Base-by-base conservation (phyloP, 2,797 vertebrate genomes). In the Enteromius treurensis region DNA sequence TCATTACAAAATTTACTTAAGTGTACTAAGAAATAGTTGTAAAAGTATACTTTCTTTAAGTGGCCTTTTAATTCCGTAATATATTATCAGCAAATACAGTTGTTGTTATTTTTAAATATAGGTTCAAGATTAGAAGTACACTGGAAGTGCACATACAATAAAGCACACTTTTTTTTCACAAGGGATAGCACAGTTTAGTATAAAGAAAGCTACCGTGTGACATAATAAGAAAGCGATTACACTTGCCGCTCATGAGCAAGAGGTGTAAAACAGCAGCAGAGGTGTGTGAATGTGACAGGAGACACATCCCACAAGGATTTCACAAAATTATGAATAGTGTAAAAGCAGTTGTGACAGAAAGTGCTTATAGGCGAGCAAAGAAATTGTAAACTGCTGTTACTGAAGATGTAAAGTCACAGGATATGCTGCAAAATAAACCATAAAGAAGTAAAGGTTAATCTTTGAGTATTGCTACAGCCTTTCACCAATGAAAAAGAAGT, bases 391-490 rank as follows among this genome's bases (percentile, higher is more conserved):
- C 58, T 71, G 26, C 37, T 7, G 37, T 47, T 71, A 47, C 37
- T 34, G 42, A 74, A 75, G 60, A 58, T 81, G 58, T 65, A 53
- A 67, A 23, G 40, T 64, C 70, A 74, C 70, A 82, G 53, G 62
- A 82, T 67, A 76, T 76, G 80, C 58, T 64, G 34, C 65, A 65
- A 75, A 67, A 67, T 51, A 1, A 53, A 64, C 29, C 55, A 49
- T 34, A 81, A 40, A 40, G 37, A 40, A 40, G 9, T 40, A 40
- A 40, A 23, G 68, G 29, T 70, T 45, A 10, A 45, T 47, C 3
- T 64, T 69, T 37, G 11, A 65, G 60, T 58, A 80, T 74, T 49
- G 53, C 79, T 71, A 45, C 29, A 81, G 29, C 53, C 19, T 15
- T 49, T 51, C 29, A 47, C 60, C 37, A 64, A 10, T 37, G 21